phyloP scores from a whole-genome alignment of 1,140 invertebrate genomes.

The Subanguina moxae region DNA sequence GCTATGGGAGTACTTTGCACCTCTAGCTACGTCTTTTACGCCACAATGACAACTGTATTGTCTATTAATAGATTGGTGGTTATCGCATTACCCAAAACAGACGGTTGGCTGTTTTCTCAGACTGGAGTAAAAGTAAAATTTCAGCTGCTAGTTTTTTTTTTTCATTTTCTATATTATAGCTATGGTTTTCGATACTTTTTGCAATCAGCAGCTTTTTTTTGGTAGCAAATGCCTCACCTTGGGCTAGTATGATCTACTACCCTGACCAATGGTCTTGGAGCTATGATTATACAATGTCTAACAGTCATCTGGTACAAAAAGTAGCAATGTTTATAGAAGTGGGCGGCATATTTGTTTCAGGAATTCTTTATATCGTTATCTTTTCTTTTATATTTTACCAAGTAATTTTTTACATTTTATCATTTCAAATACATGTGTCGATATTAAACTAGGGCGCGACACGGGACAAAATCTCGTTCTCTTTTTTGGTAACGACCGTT shows the following conservation, averaged over 20 bases:
- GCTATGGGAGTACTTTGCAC: constrained; percentile 37
- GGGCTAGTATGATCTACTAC: constrained; percentile 41
- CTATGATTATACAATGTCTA: constrained; percentile 28
- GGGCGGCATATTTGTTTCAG: constrained; percentile 41
- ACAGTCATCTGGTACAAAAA: constrained; percentile 28
- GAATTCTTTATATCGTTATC: constrained; percentile 40
- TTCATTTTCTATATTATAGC: too few species aligned
- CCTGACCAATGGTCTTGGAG: constrained; percentile 44
- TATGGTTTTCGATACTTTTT: constrained; percentile 32
- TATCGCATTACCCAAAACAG: constrained; percentile 26
- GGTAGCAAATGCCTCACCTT: constrained; percentile 34
- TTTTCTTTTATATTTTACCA: constrained; percentile 21
- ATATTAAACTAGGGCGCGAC: too few species aligned
- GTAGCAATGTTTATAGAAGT: constrained; percentile 44
- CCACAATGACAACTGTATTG: constrained; percentile 39
- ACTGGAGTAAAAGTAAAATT: constrained; percentile 17
- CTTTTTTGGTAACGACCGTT: too few species aligned
- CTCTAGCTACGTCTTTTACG: constrained; percentile 41
- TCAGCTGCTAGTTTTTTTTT: too few species aligned
- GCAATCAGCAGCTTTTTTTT: constrained; percentile 25
- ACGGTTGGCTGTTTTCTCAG: constrained; percentile 31
- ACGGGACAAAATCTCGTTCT: too few species aligned
- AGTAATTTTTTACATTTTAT: too few species aligned
- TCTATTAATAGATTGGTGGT: constrained; percentile 40
- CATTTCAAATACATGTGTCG: too few species aligned